These are phyloP conservation scores for Argopecten irradians DNA, from an alignment of 1,140 invertebrate species.

Conservation along the genomic window DNA sequence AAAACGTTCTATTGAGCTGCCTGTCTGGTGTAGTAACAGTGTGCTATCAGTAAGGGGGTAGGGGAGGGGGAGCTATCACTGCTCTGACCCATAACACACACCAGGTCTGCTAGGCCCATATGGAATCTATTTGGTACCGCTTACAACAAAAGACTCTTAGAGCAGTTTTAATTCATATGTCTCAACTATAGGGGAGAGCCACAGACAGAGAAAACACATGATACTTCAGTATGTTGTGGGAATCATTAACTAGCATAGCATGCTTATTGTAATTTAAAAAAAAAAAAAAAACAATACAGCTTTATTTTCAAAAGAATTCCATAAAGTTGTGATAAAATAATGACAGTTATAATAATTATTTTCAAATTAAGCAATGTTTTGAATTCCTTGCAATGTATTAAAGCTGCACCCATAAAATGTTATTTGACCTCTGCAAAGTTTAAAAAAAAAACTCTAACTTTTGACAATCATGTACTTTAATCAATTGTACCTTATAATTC, in stretches of 20 bases:
- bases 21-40: background rate
- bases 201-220: background rate
- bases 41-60: background rate
- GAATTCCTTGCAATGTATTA: no score
- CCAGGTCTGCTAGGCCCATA: background rate
- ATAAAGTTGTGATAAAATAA: no score
- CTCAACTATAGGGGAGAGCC: background rate
- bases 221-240: background rate
- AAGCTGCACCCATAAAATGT: no score
- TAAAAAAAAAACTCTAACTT: no score
- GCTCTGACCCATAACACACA: slow-evolving; percentile 5
- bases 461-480: no score
- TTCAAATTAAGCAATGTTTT: no score
- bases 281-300: no score
- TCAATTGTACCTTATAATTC: no score
- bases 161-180: slow-evolving; percentile 22
- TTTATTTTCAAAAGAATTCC: no score
- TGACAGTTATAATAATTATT: no score
- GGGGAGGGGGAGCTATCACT: background rate
- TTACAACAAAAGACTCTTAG: slow-evolving; percentile 11
- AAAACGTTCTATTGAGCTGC: background rate
- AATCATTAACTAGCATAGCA: background rate
- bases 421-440: no score
- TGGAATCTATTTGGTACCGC: slow-evolving; percentile 6
- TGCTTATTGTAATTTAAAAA: background rate